Evolutionary conservation across 2,888 invertebrate species (phyloP).

Genomic region (Xestia rhomboidea): DNA sequence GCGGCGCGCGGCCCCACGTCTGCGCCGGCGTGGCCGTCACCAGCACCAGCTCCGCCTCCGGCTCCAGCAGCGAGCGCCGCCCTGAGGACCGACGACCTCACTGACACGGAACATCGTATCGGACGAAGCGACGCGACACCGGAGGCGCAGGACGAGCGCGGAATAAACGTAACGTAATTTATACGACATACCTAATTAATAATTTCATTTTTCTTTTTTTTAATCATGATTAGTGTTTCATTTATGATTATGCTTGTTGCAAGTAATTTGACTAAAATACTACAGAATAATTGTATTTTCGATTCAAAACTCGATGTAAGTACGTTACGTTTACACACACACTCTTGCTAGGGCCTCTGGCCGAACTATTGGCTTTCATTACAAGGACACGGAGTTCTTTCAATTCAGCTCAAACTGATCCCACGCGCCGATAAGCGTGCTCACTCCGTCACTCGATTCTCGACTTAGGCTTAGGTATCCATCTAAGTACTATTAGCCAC

Average conservation of each 20-base stretch:
- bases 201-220: too few relatives aligned
- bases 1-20: constrained; percentile 85
- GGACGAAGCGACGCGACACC: neutral
- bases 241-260: too few relatives aligned
- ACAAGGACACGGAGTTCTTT: neutral
- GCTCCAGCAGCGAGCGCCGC: constrained; percentile 83
- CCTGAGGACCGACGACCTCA: constrained; percentile 67
- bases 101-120: neutral
- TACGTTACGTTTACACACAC: neutral
- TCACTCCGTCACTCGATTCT: neutral
- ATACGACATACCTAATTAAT: too few relatives aligned
- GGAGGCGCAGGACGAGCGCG: neutral
- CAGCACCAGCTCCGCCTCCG: constrained; percentile 83
- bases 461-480: too few relatives aligned
- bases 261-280: too few relatives aligned
- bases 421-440: neutral
- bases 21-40: constrained; percentile 78
- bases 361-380: neutral
- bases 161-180: too few relatives aligned
- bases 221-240: too few relatives aligned
- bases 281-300: neutral
- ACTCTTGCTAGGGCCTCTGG: neutral
- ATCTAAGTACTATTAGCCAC: neutral
- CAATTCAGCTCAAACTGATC: neutral
- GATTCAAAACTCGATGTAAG: neutral